Conservation (phyloP, 2,888 invertebrate species). For the Pheosia tremula region DNA sequence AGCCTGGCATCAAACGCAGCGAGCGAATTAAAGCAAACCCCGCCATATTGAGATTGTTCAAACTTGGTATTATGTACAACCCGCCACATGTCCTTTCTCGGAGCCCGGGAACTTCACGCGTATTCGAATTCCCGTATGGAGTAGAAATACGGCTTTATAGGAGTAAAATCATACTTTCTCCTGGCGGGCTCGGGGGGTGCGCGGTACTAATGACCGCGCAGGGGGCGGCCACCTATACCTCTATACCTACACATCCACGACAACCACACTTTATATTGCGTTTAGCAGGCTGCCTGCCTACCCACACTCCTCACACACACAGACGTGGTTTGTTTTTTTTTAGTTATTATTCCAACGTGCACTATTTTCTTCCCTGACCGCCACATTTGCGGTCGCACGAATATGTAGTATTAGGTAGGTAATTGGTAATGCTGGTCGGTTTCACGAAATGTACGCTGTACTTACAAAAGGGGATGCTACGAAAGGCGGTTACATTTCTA, state of each 20-base stretch:
- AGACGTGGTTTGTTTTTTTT: slow-evolving; percentile 74
- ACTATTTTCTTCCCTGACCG: slow-evolving; percentile 77
- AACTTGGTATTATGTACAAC: slow-evolving; percentile 80
- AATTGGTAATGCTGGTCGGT: slow-evolving; percentile 23
- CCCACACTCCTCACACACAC: slow-evolving; percentile 75
- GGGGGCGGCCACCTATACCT: slow-evolving; percentile 71
- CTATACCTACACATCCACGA: slow-evolving; percentile 70
- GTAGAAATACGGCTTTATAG: slow-evolving; percentile 85
- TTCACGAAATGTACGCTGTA: slow-evolving; percentile 41
- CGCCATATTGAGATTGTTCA: slow-evolving; percentile 77
- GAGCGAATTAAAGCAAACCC: slow-evolving; percentile 62
- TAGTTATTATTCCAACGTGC: slow-evolving; percentile 75
- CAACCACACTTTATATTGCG: slow-evolving; percentile 84
- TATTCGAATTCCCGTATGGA: slow-evolving; percentile 84
- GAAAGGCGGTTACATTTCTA: slow-evolving; percentile 34
- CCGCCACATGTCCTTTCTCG: slow-evolving; percentile 77
- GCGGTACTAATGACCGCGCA: slow-evolving; percentile 84
- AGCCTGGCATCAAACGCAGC: slow-evolving; percentile 42
- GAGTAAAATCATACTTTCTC: slow-evolving; percentile 85
- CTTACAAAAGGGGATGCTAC: slow-evolving; percentile 35
- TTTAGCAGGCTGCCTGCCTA: slow-evolving; percentile 80
- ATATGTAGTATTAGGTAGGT: slow-evolving; percentile 18
- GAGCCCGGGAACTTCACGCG: slow-evolving; percentile 77
- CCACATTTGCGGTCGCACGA: slow-evolving; percentile 51
- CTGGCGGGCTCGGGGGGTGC: slow-evolving; percentile 70